These are phyloP conservation scores for Cyprinodon tularosa DNA, from an alignment of 2,113 vertebrate genomes.

Conservation along the genomic window DNA sequence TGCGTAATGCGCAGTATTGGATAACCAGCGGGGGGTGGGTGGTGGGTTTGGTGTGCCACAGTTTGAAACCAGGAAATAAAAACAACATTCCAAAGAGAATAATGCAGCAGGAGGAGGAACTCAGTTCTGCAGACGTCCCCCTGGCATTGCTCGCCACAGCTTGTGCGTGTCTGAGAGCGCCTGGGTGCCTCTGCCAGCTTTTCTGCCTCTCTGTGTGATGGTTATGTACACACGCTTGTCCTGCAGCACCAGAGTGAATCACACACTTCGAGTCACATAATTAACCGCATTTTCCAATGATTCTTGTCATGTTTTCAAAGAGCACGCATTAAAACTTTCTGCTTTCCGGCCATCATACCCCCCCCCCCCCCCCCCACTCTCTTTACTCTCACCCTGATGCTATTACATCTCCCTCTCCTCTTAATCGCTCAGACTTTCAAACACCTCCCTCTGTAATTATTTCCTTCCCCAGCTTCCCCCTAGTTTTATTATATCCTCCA, in stretches of 20 bases:
- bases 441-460: conserved; percentile 71
- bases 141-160: conserved; percentile 42
- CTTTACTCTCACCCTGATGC: conserved; percentile 32
- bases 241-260: conserved; percentile 60
- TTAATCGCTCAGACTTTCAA: conserved; percentile 61
- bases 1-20: conserved; percentile 15
- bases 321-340: conserved; percentile 59
- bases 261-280: conserved; percentile 50
- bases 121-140: conserved; percentile 61
- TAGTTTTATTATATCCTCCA: conserved; percentile 54
- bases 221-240: conserved; percentile 65
- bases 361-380: conserved; percentile 10
- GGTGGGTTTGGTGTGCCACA: conserved; percentile 33
- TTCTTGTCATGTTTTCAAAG: conserved; percentile 55
- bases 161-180: conserved; percentile 17
- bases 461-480: conserved; percentile 45
- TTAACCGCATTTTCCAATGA: conserved; percentile 66
- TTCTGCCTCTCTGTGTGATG: conserved; percentile 49
- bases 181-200: conserved; percentile 33
- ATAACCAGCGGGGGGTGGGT: conserved; percentile 23
- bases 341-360: conserved; percentile 46
- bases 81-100: conserved; percentile 77
- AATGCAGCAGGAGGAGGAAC: conserved; percentile 75
- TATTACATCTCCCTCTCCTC: conserved; percentile 52
- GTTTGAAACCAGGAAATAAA: conserved; percentile 72